A percentile compares a stretch with the other conserved stretches of the same genome.
These are phyloP conservation scores for Papilio glaucus DNA, from an alignment of 1,140 invertebrate genomes.

Conservation along the genomic window DNA sequence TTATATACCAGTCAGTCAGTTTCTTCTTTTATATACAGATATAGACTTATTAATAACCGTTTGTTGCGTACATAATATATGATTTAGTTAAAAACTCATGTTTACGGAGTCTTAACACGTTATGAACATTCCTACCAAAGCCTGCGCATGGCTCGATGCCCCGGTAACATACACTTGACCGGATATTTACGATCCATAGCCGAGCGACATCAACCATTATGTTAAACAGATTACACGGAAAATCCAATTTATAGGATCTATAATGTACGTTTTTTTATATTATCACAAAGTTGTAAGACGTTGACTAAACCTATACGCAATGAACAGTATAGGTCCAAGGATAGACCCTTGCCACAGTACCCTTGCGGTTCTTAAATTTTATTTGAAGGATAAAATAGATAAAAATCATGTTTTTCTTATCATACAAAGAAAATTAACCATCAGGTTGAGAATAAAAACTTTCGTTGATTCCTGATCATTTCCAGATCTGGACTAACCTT, in stretches of 20 bases:
- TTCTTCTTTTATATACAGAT: too few relatives aligned
- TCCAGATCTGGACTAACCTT: too few relatives aligned
- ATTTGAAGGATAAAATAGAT: too few relatives aligned
- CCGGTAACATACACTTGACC: constrained; percentile 5
- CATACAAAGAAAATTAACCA: background rate
- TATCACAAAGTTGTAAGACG: background rate
- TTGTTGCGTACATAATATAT: too few relatives aligned
- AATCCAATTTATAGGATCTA: constrained; percentile 2
- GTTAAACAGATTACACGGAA: background rate
- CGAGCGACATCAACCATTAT: background rate
- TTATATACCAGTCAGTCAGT: too few relatives aligned
- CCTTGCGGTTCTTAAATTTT: background rate
- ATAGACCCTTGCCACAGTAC: too few relatives aligned
- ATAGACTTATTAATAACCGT: too few relatives aligned
- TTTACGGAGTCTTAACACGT: background rate
- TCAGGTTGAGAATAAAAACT: too few relatives aligned
- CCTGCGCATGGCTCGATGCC: background rate
- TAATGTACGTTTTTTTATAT: background rate
- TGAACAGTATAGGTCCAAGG: background rate
- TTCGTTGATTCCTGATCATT: too few relatives aligned
- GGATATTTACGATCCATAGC: constrained; percentile 6
- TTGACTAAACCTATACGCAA: background rate
- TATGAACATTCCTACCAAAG: constrained; percentile 6
- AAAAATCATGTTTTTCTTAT: background rate
- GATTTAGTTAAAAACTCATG: background rate